Evolutionary conservation across 2,888 invertebrate genomes (phyloP).

Genomic region (Euproctis similis): DNA sequence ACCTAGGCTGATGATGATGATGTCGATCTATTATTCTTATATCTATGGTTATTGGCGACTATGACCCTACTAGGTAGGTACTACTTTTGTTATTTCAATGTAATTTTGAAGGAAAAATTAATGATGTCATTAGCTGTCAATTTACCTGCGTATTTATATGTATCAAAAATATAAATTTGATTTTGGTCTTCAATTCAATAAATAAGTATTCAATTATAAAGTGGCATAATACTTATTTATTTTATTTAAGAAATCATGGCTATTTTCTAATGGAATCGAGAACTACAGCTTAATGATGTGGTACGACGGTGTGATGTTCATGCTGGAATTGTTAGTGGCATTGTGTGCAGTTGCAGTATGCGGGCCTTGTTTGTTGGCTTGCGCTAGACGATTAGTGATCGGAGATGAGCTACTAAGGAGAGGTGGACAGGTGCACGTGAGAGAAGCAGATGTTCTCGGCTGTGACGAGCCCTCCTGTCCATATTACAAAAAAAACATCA

Average conservation of each 20-base stretch:
- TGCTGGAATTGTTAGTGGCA: slow-evolving; percentile 56
- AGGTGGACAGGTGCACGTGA: slow-evolving; percentile 31
- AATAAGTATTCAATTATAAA: not conserved
- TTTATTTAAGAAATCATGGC: too few species aligned
- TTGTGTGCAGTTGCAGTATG: slow-evolving; percentile 62
- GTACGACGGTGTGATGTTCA: slow-evolving; percentile 52
- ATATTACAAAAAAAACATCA: slow-evolving; percentile 61
- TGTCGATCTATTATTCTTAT: too few species aligned
- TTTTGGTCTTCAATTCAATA: too few species aligned
- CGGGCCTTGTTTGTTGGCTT: slow-evolving; percentile 58
- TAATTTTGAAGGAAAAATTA: slow-evolving; percentile 4
- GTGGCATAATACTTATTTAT: not conserved
- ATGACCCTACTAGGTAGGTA: too few species aligned
- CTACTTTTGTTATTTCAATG: too few species aligned
- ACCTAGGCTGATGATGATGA: too few species aligned
- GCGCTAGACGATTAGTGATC: slow-evolving; percentile 46
- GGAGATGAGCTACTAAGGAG: slow-evolving; percentile 51
- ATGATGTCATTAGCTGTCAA: slow-evolving; percentile 13
- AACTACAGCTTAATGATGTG: slow-evolving; percentile 31
- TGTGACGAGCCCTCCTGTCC: slow-evolving; percentile 67
- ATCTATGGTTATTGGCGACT: too few species aligned
- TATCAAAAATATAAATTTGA: too few species aligned
- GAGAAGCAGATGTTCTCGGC: slow-evolving; percentile 53
- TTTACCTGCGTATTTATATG: slow-evolving; percentile 4
- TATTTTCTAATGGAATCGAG: slow-evolving; percentile 10